Evolutionary conservation across 2,113 vertebrate genomes (phyloP).

Genomic region (Sinocyclocheilus anshuiensis): DNA sequence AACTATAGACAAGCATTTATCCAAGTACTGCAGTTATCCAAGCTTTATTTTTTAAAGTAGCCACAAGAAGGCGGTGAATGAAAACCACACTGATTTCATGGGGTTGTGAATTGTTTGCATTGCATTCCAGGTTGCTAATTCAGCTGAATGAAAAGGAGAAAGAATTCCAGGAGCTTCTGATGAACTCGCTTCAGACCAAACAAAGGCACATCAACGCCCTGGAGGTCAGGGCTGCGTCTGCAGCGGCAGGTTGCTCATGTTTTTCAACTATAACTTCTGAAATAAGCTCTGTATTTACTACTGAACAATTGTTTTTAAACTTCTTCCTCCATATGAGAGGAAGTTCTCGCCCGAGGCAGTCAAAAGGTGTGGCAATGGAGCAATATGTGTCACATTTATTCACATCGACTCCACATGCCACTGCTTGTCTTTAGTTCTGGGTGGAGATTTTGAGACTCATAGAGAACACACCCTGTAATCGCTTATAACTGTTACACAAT

Average conservation of each 20-base stretch:
- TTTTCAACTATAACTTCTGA: neutral
- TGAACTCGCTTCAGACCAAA: conserved; percentile 60
- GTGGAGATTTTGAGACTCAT: neutral
- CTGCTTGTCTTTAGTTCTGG: conserved; percentile 12
- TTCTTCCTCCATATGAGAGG: neutral
- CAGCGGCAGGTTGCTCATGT: neutral
- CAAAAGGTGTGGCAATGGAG: conserved; percentile 1
- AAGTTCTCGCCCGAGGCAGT: neutral
- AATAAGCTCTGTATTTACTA: neutral
- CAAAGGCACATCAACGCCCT: conserved; percentile 65
- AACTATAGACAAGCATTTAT: neutral
- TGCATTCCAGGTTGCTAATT: conserved; percentile 76
- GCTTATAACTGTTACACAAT: conserved; percentile 9
- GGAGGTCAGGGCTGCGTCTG: conserved; percentile 48
- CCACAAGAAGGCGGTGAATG: conserved; percentile 11
- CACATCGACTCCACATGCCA: conserved; percentile 17
- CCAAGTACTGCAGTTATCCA: neutral
- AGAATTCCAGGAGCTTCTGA: conserved; percentile 80
- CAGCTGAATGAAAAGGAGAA: conserved; percentile 81
- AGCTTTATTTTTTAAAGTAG: neutral
- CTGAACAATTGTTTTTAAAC: neutral
- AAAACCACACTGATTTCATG: neutral
- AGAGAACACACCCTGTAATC: neutral
- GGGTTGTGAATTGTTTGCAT: neutral
- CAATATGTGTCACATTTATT: neutral